Base-by-base conservation (phyloP, 1,140 invertebrate genomes). In the Psix sp. region DNA sequence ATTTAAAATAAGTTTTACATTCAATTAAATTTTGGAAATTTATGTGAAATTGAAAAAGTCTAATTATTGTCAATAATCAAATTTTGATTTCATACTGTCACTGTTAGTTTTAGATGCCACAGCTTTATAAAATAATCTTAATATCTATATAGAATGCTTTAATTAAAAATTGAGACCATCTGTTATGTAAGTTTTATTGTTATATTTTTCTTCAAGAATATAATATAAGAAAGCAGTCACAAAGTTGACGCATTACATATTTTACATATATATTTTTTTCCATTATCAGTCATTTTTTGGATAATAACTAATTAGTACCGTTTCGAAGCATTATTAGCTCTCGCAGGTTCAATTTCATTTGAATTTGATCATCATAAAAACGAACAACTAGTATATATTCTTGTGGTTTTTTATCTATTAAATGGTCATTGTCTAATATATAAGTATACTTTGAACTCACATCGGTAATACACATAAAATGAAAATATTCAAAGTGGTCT, bases 221-320 rank as follows among this genome's bases (percentile, higher is more conserved):
- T 65, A 63, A 18, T 62, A 62, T 66, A 65, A 56, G 51, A 67
- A 57, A 67, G 52, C 51, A 29, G 52, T 67, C 52, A 67, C 15
- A 67, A 57, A 67, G 11, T 66, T 39, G 31, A 67, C 36, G 48
- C 42, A 9, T 40, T 56, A 48, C 36, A 59, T 38, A 48, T 24
- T 68, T 46, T 68, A 68, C 46, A 59, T 65, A 57, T 63, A 57
- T 51, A 63, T 49, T 70, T 60, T 49, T 68, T 16, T 57, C 35
- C 36, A 45, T 51, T 48, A 56, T 72, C 67, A 68, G 60, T 45
- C 49, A 60, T 36, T 49, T 60, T 42, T 18, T n/a, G 33, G 52
- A 42, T 49, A 49, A 36, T 54, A 76, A 76, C 62, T 54, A 39
- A 24, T 72, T 70, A 67, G 65, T 63, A 57, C 66, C 60, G 59